These are phyloP conservation scores for Asbolus verrucosus DNA, from an alignment of 1,140 invertebrate species.

Conservation along the genomic window DNA sequence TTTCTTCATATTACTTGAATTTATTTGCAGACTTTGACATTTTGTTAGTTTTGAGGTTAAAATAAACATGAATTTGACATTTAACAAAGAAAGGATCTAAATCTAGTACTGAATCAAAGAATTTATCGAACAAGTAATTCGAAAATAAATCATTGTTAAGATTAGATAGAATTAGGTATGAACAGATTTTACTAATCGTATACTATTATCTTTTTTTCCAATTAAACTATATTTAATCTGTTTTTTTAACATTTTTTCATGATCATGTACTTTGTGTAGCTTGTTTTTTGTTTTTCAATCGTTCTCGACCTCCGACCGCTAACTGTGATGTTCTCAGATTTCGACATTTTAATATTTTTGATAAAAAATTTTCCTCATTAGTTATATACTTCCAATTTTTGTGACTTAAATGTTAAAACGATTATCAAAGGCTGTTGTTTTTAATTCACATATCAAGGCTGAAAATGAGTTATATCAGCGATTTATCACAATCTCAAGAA, in stretches of 20 bases:
- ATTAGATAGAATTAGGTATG: too few species aligned
- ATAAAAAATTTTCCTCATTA: conserved; percentile 17
- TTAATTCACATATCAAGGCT: too few species aligned
- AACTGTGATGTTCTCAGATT: not conserved
- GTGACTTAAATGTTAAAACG: conserved; percentile 17
- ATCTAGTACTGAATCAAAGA: not conserved
- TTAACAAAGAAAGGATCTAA: not conserved
- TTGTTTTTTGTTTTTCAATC: not conserved
- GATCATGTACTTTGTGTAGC: not conserved
- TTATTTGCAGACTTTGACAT: not conserved
- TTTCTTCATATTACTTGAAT: conserved; percentile 74
- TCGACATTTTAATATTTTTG: conserved; percentile 25
- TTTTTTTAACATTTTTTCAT: too few species aligned
- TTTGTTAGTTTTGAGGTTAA: conserved; percentile 23
- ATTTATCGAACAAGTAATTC: not conserved
- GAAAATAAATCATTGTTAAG: too few species aligned
- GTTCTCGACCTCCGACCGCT: not conserved
- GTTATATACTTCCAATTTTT: too few species aligned
- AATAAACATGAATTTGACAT: conserved; percentile 30
- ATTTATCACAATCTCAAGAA: conserved; percentile 81
- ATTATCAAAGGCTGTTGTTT: too few species aligned
- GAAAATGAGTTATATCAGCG: conserved; percentile 75
- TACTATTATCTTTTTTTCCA: too few species aligned
- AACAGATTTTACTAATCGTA: too few species aligned
- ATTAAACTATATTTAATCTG: too few species aligned